These are phyloP conservation scores for Andrena chrysosceles DNA, from an alignment of 2,888 invertebrate species.

Conservation along the genomic window DNA sequence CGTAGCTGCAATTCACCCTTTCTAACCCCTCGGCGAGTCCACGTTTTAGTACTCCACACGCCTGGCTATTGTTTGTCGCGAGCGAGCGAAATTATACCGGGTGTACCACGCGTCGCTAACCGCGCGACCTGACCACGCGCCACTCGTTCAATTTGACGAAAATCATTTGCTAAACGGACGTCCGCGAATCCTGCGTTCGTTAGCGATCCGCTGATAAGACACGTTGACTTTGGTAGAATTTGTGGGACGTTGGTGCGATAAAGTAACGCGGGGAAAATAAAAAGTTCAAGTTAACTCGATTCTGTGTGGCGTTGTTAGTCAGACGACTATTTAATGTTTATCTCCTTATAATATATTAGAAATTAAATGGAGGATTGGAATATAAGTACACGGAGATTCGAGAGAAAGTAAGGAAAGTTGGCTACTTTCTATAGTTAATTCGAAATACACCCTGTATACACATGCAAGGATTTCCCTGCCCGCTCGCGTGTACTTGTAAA, in stretches of 20 bases:
- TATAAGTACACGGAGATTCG: too few species aligned
- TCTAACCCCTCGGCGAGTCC: constrained; percentile 64
- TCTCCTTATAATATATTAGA: too few species aligned
- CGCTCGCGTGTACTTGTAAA: constrained; percentile 45
- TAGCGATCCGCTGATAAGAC: too few species aligned
- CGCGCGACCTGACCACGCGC: constrained; percentile 3
- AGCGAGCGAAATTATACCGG: constrained; percentile 57
- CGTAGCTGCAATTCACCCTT: constrained; percentile 82
- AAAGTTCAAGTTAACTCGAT: too few species aligned
- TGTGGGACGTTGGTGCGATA: too few species aligned
- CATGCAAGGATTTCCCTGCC: constrained; percentile 30
- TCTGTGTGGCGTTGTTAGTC: too few species aligned
- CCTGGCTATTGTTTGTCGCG: constrained; percentile 74
- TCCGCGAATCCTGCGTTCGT: too few species aligned
- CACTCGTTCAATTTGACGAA: not conserved
- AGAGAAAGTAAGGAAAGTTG: not conserved
- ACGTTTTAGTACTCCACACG: constrained; percentile 73
- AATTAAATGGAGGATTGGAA: too few species aligned
- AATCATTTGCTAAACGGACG: not conserved
- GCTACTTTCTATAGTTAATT: constrained; percentile 19
- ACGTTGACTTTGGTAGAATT: too few species aligned
- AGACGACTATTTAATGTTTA: too few species aligned
- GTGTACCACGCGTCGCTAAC: constrained; percentile 27
- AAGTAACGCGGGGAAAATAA: too few species aligned
- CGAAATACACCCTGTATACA: constrained; percentile 47